Conservation (phyloP, 2,888 invertebrate genomes). For the Osedax frankpressi region DNA sequence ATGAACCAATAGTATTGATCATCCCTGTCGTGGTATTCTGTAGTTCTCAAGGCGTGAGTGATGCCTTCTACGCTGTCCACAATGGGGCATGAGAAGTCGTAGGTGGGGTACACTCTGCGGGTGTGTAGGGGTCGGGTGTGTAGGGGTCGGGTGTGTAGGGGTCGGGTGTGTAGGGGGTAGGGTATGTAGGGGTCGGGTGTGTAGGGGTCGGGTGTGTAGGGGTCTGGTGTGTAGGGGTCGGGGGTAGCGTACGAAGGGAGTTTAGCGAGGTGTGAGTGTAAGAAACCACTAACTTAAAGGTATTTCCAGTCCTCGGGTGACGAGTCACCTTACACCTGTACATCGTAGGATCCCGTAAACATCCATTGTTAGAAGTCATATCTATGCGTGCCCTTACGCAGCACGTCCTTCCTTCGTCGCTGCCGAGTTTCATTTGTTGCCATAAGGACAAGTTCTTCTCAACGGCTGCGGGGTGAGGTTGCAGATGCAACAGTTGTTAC, state of each 20-base stretch:
- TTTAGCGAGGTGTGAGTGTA: no score
- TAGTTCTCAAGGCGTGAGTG: slow-evolving; percentile 90
- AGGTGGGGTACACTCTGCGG: slow-evolving; percentile 89
- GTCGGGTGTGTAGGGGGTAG: no score
- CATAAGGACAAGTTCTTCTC: slow-evolving; percentile 75
- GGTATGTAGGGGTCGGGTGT: no score
- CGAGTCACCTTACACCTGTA: slow-evolving; percentile 90
- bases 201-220: no score
- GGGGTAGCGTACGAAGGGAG: neutral
- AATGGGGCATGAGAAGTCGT: slow-evolving; percentile 98
- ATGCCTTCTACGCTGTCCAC: slow-evolving; percentile 94
- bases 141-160: no score
- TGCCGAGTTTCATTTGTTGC: slow-evolving; percentile 85
- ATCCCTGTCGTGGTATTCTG: slow-evolving; percentile 90
- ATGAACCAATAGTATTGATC: slow-evolving; percentile 84
- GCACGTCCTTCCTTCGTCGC: slow-evolving; percentile 65
- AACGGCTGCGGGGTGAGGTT: slow-evolving; percentile 55
- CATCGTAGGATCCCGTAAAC: slow-evolving; percentile 92
- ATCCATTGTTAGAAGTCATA: slow-evolving; percentile 88
- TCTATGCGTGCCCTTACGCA: slow-evolving; percentile 94
- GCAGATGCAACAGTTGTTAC: no score
- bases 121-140: neutral
- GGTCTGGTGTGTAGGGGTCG: no score
- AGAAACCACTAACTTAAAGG: slow-evolving; percentile 73
- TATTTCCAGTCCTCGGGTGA: slow-evolving; percentile 80